Conservation (phyloP, 2,113 vertebrate genomes). For the Eolophus roseicapilla region DNA sequence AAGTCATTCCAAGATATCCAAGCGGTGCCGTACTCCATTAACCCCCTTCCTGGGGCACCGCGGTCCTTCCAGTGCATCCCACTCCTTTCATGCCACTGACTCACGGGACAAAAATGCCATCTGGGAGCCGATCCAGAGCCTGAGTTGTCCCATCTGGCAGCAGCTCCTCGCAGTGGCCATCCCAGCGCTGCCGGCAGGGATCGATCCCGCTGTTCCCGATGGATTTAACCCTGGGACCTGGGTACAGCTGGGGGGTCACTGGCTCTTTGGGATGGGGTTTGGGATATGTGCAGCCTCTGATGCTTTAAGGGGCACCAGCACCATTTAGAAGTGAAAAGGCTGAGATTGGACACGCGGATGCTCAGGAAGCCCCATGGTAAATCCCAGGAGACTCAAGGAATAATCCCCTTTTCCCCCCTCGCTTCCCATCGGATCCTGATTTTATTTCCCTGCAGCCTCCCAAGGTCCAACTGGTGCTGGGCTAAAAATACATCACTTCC, state of each 20-base stretch:
- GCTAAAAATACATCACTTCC: slow-evolving; percentile 31
- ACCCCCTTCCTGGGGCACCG: not conserved
- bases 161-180: not conserved
- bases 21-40: not conserved
- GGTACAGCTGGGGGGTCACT: not conserved
- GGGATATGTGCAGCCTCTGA: accelerated
- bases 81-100: slow-evolving; percentile 3
- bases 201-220: not conserved
- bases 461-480: not conserved
- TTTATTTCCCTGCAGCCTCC: not conserved
- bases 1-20: not conserved
- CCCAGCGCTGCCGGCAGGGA: not conserved
- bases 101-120: slow-evolving; percentile 2
- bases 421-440: not conserved
- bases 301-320: not conserved
- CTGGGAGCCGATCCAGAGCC: not conserved
- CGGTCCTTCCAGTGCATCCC: not conserved
- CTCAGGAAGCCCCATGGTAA: not conserved
- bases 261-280: not conserved
- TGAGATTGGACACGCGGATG: not conserved
- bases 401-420: not conserved
- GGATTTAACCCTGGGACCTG: not conserved
- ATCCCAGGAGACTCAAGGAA: not conserved
- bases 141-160: not conserved
- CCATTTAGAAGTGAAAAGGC: accelerated